phyloP scores from a whole-genome alignment of 37 sponge, comb jelly and placozoan genomes.

The Oopsacas minuta region DNA sequence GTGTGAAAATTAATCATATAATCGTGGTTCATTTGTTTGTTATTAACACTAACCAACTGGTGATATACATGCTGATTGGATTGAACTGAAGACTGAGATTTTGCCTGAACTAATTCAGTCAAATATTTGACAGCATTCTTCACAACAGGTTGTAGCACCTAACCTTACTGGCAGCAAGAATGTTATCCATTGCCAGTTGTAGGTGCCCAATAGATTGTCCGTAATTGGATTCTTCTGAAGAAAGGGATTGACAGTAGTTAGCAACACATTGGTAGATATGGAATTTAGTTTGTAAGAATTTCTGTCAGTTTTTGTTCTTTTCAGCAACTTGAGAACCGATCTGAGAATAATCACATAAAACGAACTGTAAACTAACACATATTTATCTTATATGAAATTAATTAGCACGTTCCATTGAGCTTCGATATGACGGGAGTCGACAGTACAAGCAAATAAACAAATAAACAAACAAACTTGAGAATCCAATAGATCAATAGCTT shows the following conservation, averaged over 20 bases:
- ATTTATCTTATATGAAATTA: too few relatives aligned
- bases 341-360: not conserved
- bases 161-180: constrained; percentile 7
- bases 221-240: not conserved
- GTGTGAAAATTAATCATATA: too few relatives aligned
- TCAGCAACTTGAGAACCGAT: not conserved
- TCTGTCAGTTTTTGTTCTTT: not conserved
- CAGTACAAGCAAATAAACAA: too few relatives aligned
- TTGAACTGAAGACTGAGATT: not conserved
- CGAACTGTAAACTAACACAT: too few relatives aligned
- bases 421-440: too few relatives aligned
- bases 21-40: too few relatives aligned
- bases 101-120: not conserved
- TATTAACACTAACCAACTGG: not conserved
- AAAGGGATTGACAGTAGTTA: not conserved
- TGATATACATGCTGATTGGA: not conserved
- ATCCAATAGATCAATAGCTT: not conserved
- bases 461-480: not conserved
- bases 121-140: constrained; percentile 12
- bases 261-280: constrained; percentile 16
- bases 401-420: too few relatives aligned
- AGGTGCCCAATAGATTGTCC: constrained; percentile 12
- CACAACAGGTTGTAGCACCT: not conserved
- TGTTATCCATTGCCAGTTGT: not conserved
- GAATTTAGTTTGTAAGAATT: constrained; percentile 16